Conservation (phyloP, 64 coral and sea anemone species). For the Stichodactyla mertensii region DNA sequence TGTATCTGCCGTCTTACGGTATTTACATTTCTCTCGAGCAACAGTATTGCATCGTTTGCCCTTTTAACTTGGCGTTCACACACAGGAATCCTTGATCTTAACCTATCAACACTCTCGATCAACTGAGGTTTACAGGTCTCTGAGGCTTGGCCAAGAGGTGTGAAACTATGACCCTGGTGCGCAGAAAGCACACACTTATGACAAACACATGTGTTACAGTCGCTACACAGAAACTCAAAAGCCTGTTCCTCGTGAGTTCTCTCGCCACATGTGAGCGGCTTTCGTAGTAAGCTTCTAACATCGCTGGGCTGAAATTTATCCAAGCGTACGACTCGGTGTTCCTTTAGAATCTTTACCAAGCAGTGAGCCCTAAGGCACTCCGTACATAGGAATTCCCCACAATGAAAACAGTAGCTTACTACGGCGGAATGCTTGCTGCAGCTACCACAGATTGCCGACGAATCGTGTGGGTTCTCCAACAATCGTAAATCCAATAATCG, state of each 20-base stretch:
- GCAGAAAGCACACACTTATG: constrained; percentile 9
- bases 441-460: constrained; percentile 12
- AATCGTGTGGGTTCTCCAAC: constrained; percentile 21
- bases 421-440: not conserved
- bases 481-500: constrained; percentile 20
- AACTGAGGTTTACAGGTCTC: not conserved
- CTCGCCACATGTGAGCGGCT: not conserved
- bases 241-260: constrained; percentile 22
- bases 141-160: constrained; percentile 5
- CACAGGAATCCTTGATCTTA: constrained; percentile 9
- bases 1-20: constrained; percentile 2
- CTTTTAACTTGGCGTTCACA: not conserved
- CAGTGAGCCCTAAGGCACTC: constrained; percentile 18
- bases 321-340: constrained; percentile 9
- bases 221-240: constrained; percentile 20
- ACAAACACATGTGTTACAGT: constrained; percentile 41
- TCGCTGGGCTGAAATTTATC: constrained; percentile 19
- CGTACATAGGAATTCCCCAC: constrained; percentile 13
- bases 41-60: not conserved
- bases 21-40: not conserved
- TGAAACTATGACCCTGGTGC: constrained; percentile 10
- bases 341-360: constrained; percentile 18
- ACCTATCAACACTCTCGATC: not conserved
- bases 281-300: constrained; percentile 13
- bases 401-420: constrained; percentile 26